A percentile compares a stretch with the other conserved stretches of the same genome.
These are phyloP conservation scores for Chaetophractus vellerosus DNA, from an alignment of 2,797 vertebrate genomes.

Conservation along the genomic window DNA sequence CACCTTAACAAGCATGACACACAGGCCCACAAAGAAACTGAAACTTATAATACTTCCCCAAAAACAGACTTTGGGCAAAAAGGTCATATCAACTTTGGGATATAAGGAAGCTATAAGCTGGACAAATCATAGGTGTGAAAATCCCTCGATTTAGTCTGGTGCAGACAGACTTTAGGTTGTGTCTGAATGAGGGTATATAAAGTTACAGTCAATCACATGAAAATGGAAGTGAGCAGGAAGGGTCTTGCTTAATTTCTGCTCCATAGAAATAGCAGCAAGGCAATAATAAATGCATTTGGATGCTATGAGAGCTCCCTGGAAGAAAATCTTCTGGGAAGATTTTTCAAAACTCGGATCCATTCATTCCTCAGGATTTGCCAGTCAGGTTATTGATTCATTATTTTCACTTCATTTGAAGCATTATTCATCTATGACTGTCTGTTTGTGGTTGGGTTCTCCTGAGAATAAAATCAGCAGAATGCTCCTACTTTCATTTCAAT, in stretches of 20 bases:
- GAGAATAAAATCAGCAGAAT: constrained; percentile 77
- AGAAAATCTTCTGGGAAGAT: constrained; percentile 74
- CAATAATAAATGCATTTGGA: constrained; percentile 73
- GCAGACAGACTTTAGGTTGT: constrained; percentile 31
- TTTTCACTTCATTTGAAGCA: constrained; percentile 79
- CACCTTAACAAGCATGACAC: not conserved
- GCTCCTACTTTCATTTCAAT: constrained; percentile 74
- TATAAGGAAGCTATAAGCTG: constrained; percentile 7
- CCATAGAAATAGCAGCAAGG: constrained; percentile 29
- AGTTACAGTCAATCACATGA: constrained; percentile 22
- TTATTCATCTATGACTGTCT: constrained; percentile 76
- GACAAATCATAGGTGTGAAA: constrained; percentile 23
- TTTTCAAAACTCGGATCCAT: constrained; percentile 79
- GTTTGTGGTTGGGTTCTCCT: constrained; percentile 69
- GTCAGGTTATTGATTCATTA: constrained; percentile 78
- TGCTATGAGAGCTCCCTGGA: constrained; percentile 59
- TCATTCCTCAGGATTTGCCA: constrained; percentile 67
- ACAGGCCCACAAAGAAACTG: not conserved
- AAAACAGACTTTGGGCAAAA: not conserved
- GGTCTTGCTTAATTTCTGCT: constrained; percentile 62
- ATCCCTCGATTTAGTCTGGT: constrained; percentile 33
- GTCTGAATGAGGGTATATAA: not conserved
- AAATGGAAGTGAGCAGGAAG: constrained; percentile 40
- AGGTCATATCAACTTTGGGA: constrained; percentile 3
- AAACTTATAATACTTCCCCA: constrained; percentile 36